Base-by-base conservation (phyloP, 2,113 vertebrate species). In the Hystrix cristata region DNA sequence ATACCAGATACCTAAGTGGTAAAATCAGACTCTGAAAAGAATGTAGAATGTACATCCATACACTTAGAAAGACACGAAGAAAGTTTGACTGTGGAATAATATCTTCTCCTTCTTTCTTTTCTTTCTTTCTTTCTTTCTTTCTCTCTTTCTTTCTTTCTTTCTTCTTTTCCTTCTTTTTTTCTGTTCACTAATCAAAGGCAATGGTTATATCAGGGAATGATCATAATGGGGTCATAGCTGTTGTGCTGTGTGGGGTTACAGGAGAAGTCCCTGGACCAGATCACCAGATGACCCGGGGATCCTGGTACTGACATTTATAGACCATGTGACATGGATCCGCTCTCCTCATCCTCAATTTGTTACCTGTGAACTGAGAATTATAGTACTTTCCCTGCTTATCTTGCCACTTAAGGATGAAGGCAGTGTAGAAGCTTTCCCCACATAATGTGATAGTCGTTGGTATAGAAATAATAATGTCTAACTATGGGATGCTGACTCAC, bases 391-490 rank as follows among this genome's bases (percentile, higher is more conserved):
- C 43, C 55, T 95, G 74, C 27, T 60, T 80, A 4, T 89, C 48
- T 79, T 7, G 18, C 34, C 38, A 87, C 62, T 18, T 59, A 60
- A 93, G 62, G 7, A 29, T 1, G 31, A 76, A 94, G 38, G 18
- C 21, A 83, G 86, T 72, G 84, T 60, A 38, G 18, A 93, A 25
- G 43, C 27, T 76, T 94, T 82, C 15, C 12, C 55, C 38, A 82
- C 7, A 48, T 60, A 64, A n/a, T 67, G 79, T 59, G 31, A 90
- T 31, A 90, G 31, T 90, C 34, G 90, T 81, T 92, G 11, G 4
- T 53, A 4, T 81, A 71, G 62, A 95, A 91, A 90, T 87, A 87
- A 88, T 60, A 82, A n/a, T 65, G 34, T 95, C 91, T 69, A 57
- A 88, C 43, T 48, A 21, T 11, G 8, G 21, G 11, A 6, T 85